phyloP scores from a whole-genome alignment of 2,888 invertebrate species.

The Leistus spinibarbis region DNA sequence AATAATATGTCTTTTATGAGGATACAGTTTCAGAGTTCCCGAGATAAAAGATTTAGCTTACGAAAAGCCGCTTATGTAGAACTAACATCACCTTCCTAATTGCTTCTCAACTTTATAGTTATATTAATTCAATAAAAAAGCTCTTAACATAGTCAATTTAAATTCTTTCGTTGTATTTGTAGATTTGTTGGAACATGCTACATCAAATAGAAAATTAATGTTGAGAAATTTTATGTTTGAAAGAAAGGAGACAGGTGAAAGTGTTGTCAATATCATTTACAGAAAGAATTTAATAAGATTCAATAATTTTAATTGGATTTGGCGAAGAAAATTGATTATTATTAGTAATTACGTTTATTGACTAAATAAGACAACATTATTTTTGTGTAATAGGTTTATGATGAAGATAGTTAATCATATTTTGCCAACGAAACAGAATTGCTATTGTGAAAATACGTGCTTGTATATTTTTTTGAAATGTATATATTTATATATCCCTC shows the following conservation, averaged over 20 bases:
- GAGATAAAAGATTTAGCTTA: background rate
- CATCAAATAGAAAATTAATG: too few species aligned
- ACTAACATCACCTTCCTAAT: conserved; percentile 17
- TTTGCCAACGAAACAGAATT: too few species aligned
- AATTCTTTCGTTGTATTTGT: background rate
- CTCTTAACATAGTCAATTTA: conserved; percentile 18
- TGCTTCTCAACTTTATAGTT: conserved; percentile 19
- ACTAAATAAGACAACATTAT: background rate
- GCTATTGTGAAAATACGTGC: too few species aligned
- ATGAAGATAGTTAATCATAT: background rate
- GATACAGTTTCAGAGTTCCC: too few species aligned
- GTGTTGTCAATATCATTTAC: background rate
- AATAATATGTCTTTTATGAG: too few species aligned
- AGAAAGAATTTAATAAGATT: background rate
- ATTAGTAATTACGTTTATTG: background rate
- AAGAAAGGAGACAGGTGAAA: background rate
- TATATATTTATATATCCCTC: too few species aligned
- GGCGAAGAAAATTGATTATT: background rate
- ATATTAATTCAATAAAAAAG: conserved; percentile 34
- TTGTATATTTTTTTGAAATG: too few species aligned
- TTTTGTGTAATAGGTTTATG: background rate
- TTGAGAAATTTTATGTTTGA: background rate
- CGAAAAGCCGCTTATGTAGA: background rate
- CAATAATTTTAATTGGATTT: background rate
- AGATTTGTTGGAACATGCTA: background rate